These are phyloP conservation scores for Mya arenaria DNA, from an alignment of 1,140 invertebrate species.

Conservation along the genomic window DNA sequence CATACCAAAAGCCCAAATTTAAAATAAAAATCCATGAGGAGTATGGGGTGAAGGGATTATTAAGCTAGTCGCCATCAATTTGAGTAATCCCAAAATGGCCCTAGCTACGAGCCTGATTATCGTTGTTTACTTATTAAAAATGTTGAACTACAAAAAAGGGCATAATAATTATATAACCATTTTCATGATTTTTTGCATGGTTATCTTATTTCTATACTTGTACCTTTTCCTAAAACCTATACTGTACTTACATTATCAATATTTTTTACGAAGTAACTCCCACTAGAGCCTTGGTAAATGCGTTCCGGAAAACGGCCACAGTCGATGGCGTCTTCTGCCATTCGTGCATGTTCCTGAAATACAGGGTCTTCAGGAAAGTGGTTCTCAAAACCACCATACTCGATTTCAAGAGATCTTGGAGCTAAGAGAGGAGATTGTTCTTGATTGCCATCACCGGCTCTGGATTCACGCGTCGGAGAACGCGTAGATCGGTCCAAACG, in stretches of 20 bases:
- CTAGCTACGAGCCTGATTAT: too few species aligned
- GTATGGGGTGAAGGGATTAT: too few species aligned
- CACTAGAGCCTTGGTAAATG: slow-evolving; percentile 98
- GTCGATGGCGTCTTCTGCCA: slow-evolving; percentile 97
- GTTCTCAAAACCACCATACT: slow-evolving; percentile 72
- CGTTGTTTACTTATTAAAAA: too few species aligned
- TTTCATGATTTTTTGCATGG: too few species aligned
- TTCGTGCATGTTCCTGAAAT: slow-evolving; percentile 94
- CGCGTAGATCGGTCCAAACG: slow-evolving; percentile 54
- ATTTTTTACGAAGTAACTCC: slow-evolving; percentile 99
- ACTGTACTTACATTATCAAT: slow-evolving; percentile 86
- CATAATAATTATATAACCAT: too few species aligned
- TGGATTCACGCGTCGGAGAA: slow-evolving; percentile 72
- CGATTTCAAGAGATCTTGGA: slow-evolving; percentile 68
- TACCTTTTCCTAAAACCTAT: too few species aligned
- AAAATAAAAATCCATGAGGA: too few species aligned
- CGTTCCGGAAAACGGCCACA: slow-evolving; percentile 95
- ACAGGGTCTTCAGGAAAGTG: slow-evolving; percentile 93
- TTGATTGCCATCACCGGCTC: slow-evolving; percentile 68
- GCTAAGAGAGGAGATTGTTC: slow-evolving; percentile 77
- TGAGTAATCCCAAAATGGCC: too few species aligned
- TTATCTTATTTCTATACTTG: too few species aligned
- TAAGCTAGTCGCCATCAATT: too few species aligned
- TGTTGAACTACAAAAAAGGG: too few species aligned
- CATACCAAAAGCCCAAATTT: too few species aligned